phyloP scores from a whole-genome alignment of 2,113 vertebrate genomes.

The Colius striatus region DNA sequence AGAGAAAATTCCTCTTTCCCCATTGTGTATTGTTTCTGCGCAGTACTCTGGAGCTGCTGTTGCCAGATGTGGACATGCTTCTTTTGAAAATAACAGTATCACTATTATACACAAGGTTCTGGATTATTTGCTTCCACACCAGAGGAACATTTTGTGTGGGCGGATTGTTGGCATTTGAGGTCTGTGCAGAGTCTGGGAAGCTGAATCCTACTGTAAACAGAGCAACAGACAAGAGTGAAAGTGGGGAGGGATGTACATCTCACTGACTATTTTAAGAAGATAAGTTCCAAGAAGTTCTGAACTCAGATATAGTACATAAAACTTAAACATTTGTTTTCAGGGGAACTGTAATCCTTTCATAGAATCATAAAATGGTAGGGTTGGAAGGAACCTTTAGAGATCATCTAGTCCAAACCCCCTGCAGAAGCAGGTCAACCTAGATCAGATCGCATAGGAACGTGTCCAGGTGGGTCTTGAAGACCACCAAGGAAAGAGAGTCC shows the following conservation, averaged over 20 bases:
- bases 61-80: conserved; percentile 79
- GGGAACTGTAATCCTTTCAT: not conserved
- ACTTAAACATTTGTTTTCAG: conserved; percentile 33
- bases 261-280: conserved; percentile 74
- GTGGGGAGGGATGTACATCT: conserved; percentile 15
- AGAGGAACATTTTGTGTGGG: conserved; percentile 65
- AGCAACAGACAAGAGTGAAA: conserved; percentile 51
- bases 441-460: too few species aligned
- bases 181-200: conserved; percentile 72
- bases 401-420: too few species aligned
- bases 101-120: conserved; percentile 60
- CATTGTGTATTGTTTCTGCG: conserved; percentile 47
- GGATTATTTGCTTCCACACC: conserved; percentile 65
- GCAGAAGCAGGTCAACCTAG: too few species aligned
- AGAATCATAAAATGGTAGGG: too few species aligned
- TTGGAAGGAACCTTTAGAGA: too few species aligned
- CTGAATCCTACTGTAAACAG: conserved; percentile 70
- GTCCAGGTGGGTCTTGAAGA: too few species aligned
- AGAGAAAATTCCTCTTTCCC: conserved; percentile 48
- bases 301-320: conserved; percentile 7
- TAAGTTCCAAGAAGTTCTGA: conserved; percentile 66
- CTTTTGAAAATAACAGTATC: conserved; percentile 78
- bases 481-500: too few species aligned
- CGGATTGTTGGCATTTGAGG: conserved; percentile 73
- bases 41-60: conserved; percentile 37